Conservation (phyloP, 2,113 vertebrate genomes). For the Mustela nigripes region DNA sequence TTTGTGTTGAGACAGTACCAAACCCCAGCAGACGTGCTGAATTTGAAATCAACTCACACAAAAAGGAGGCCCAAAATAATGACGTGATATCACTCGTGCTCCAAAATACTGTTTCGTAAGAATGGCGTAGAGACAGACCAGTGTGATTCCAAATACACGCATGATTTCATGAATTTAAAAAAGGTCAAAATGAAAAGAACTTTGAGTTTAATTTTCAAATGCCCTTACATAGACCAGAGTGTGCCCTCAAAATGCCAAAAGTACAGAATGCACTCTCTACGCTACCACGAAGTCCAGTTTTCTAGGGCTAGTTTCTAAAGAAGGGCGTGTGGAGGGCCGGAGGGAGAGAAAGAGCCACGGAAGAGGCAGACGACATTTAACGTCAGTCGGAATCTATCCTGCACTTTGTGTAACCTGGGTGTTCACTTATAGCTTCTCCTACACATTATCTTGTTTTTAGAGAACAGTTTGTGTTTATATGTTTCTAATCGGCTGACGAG, state of each 20-base stretch:
- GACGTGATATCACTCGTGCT: background rate
- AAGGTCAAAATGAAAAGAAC: conserved; percentile 27
- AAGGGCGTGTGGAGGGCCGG: background rate
- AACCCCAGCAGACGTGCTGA: background rate
- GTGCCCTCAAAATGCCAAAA: background rate
- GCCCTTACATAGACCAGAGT: background rate
- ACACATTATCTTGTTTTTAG: background rate
- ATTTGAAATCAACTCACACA: background rate
- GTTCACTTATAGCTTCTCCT: conserved; percentile 43
- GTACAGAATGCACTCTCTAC: background rate
- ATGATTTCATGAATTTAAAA: background rate
- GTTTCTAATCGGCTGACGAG: conserved; percentile 51
- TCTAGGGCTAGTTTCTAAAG: background rate
- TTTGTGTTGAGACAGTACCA: background rate
- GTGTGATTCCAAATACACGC: background rate
- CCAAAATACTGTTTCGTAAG: background rate
- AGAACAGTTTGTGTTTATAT: conserved; percentile 55
- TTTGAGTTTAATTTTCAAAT: background rate
- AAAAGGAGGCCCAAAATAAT: background rate
- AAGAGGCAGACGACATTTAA: background rate
- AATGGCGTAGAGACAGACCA: background rate
- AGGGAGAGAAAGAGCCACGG: background rate
- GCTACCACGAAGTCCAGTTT: background rate
- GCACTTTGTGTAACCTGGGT: background rate
- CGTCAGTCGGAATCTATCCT: conserved; percentile 33